Percentiles rank a stretch among this genome's conserved stretches.
These are phyloP conservation scores for Camponotus fellah DNA, from an alignment of 2,888 invertebrate genomes.

Conservation along the genomic window DNA sequence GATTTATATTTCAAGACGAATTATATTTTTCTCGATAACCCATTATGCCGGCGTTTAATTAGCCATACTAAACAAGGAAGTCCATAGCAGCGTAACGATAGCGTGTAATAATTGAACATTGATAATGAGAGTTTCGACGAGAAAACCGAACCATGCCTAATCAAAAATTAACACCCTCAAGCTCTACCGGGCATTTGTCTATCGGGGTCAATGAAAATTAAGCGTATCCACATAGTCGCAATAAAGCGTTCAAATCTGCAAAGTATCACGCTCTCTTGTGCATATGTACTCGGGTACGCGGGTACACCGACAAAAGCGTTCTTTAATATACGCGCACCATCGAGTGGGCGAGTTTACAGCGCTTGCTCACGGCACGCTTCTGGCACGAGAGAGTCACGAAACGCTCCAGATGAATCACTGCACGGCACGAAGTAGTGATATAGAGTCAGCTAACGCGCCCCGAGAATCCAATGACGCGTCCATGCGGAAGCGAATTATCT, in stretches of 20 bases:
- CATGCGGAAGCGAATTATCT: slow-evolving; percentile 60
- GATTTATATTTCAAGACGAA: not conserved
- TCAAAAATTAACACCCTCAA: slow-evolving; percentile 67
- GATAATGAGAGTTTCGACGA: slow-evolving; percentile 62
- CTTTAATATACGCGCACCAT: slow-evolving; percentile 71
- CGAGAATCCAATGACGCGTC: slow-evolving; percentile 60
- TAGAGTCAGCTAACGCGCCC: slow-evolving; percentile 29
- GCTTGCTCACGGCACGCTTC: slow-evolving; percentile 74
- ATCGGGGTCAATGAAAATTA: slow-evolving; percentile 63
- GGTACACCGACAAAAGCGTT: slow-evolving; percentile 62
- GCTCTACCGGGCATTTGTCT: slow-evolving; percentile 11
- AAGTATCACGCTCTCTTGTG: slow-evolving; percentile 23
- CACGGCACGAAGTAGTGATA: slow-evolving; percentile 72
- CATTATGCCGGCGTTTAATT: slow-evolving; percentile 27
- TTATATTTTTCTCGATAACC: slow-evolving; percentile 7
- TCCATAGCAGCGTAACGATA: slow-evolving; percentile 44
- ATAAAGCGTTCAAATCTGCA: slow-evolving; percentile 70
- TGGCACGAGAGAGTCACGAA: slow-evolving; percentile 77
- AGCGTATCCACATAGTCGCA: slow-evolving; percentile 57
- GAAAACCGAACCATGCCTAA: slow-evolving; percentile 18
- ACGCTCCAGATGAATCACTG: slow-evolving; percentile 78
- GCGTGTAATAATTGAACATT: slow-evolving; percentile 63
- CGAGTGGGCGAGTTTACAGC: slow-evolving; percentile 76
- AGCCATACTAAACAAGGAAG: not conserved
- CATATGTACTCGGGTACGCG: slow-evolving; percentile 23